Percentiles rank a stretch among this genome's conserved stretches.
Evolutionary conservation across 2,888 invertebrate genomes (phyloP).

Genomic region (Aphidoletes aphidimyza): DNA sequence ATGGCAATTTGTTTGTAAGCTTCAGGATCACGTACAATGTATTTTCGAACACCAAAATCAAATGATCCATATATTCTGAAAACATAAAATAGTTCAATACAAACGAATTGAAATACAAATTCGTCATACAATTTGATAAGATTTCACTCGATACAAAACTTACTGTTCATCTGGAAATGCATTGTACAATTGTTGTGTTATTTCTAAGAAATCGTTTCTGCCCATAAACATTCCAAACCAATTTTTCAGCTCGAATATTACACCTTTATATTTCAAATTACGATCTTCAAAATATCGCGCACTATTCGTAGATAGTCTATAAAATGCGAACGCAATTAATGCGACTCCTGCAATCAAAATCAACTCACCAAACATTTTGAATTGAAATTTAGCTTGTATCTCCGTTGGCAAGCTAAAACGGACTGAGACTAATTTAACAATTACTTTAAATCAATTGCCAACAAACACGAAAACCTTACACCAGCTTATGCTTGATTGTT

Average conservation of each 20-base stretch:
- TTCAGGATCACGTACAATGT: constrained; percentile 69
- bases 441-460: not conserved
- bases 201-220: not conserved
- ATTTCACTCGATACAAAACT: not conserved
- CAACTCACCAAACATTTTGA: constrained; percentile 4
- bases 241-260: not conserved
- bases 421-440: too few species aligned
- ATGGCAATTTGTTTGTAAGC: constrained; percentile 69
- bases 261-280: constrained; percentile 20
- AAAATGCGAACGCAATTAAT: not conserved
- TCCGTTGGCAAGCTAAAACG: not conserved
- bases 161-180: constrained; percentile 54
- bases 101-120: not conserved
- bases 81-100: not conserved
- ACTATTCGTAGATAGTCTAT: constrained; percentile 23
- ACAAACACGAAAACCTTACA: not conserved
- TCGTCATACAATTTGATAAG: not conserved
- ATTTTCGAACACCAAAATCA: constrained; percentile 65
- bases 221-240: not conserved
- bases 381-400: not conserved
- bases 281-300: constrained; percentile 55
- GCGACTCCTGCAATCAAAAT: not conserved
- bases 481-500: too few species aligned
- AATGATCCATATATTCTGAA: constrained; percentile 68
- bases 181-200: not conserved